Conservation (phyloP, 2,113 vertebrate genomes). For the Calypte anna region DNA sequence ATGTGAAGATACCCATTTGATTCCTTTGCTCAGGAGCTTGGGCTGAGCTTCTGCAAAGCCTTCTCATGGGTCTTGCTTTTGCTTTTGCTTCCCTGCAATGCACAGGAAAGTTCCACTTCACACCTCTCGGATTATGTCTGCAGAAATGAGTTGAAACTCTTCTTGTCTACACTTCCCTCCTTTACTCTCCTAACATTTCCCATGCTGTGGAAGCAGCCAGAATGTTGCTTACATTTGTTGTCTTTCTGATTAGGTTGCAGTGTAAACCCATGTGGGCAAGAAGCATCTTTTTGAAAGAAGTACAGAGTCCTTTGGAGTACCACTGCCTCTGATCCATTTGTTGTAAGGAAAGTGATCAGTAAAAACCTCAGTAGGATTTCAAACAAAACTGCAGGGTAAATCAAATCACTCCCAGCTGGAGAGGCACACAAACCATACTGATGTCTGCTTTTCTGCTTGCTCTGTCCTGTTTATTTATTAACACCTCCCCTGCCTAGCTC, state of each 20-base stretch:
- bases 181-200: neutral
- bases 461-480: neutral
- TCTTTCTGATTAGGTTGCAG: slow-evolving; percentile 3
- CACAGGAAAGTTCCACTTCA: neutral
- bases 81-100: neutral
- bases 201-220: neutral
- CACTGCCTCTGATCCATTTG: neutral
- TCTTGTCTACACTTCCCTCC: neutral
- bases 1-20: neutral
- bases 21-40: slow-evolving; percentile 19
- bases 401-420: neutral
- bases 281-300: neutral
- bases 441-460: neutral
- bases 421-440: neutral
- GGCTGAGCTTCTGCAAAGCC: slow-evolving; percentile 4
- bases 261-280: neutral
- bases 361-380: neutral
- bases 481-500: neutral
- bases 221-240: neutral
- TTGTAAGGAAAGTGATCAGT: neutral
- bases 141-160: slow-evolving; percentile 14
- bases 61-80: slow-evolving; percentile 4
- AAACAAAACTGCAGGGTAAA: neutral
- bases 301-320: neutral
- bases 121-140: neutral